Conservation (phyloP, 2,113 vertebrate genomes). For the Pipra filicauda region DNA sequence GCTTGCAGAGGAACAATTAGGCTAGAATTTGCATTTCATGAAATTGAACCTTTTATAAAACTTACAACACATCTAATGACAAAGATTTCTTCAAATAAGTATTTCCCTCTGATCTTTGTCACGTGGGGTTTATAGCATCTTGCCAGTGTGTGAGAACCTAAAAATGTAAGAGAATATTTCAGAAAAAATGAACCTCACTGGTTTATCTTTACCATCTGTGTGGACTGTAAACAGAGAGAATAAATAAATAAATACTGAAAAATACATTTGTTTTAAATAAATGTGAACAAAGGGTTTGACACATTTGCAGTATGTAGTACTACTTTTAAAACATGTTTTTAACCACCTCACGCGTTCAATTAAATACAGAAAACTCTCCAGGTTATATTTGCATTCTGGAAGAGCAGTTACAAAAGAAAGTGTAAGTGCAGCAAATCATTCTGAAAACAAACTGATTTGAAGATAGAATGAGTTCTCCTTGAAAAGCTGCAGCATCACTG, state of each 20-base stretch:
- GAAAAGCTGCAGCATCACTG: not conserved
- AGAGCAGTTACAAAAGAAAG: slow-evolving; percentile 7
- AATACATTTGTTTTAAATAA: not conserved
- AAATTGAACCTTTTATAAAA: not conserved
- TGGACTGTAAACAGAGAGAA: not conserved
- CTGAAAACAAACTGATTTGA: slow-evolving; percentile 22
- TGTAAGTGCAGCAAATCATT: slow-evolving; percentile 15
- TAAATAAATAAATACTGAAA: slow-evolving; percentile 12
- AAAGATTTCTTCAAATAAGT: not conserved
- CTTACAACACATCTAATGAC: not conserved
- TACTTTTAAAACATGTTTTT: not conserved
- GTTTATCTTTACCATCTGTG: not conserved
- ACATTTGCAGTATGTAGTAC: not conserved
- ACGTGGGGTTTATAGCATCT: not conserved
- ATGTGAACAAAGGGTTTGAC: not conserved
- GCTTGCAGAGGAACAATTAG: not conserved
- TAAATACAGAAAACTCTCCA: slow-evolving; percentile 10
- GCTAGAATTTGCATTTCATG: not conserved
- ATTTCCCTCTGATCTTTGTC: not conserved
- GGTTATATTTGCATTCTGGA: slow-evolving; percentile 15
- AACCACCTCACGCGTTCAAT: not conserved
- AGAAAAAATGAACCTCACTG: not conserved
- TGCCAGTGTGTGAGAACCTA: not conserved
- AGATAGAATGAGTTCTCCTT: not conserved
- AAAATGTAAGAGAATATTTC: not conserved